A percentile compares a stretch with the other conserved stretches of the same genome.
Conservation (phyloP, 2,888 invertebrate genomes). For the Xanthorhoe designata region DNA sequence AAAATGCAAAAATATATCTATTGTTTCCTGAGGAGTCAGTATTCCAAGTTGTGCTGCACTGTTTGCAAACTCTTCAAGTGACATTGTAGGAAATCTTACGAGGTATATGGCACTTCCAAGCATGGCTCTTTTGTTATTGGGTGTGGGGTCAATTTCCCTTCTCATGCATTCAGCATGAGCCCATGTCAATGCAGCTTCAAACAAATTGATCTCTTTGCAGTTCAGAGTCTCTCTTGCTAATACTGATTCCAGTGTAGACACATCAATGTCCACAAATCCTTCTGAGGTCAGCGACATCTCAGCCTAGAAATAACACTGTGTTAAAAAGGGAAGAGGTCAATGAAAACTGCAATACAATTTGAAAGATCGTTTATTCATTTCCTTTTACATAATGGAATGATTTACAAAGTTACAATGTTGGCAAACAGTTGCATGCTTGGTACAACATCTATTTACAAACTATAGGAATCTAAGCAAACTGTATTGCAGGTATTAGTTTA, state of each 20-base stretch:
- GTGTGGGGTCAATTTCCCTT: conserved; percentile 92
- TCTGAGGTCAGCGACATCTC: conserved; percentile 98
- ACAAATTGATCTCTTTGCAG: conserved; percentile 95
- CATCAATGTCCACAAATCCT: conserved; percentile 98
- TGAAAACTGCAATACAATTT: conserved; percentile 86
- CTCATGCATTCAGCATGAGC: conserved; percentile 95
- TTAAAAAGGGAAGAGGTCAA: conserved; percentile 59
- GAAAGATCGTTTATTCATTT: conserved; percentile 76
- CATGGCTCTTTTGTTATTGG: conserved; percentile 91
- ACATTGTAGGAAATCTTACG: conserved; percentile 97
- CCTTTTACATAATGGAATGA: conserved; percentile 60
- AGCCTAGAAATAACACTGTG: conserved; percentile 87
- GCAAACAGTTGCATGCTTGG: conserved; percentile 66
- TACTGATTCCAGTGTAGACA: conserved; percentile 96
- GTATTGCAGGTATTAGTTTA: conserved; percentile 77
- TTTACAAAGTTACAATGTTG: conserved; percentile 61
- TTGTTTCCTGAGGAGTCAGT: conserved; percentile 96
- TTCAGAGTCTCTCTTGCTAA: conserved; percentile 97
- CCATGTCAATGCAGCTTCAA: conserved; percentile 97
- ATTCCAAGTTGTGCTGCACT: conserved; percentile 97
- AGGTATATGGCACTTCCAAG: conserved; percentile 93
- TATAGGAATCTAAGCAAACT: conserved; percentile 64
- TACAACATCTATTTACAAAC: conserved; percentile 60
- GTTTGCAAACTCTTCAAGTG: conserved; percentile 95
- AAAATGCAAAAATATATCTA: conserved; percentile 97